phyloP scores from a whole-genome alignment of 2,888 invertebrate genomes.

The Dolomedes plantarius region DNA sequence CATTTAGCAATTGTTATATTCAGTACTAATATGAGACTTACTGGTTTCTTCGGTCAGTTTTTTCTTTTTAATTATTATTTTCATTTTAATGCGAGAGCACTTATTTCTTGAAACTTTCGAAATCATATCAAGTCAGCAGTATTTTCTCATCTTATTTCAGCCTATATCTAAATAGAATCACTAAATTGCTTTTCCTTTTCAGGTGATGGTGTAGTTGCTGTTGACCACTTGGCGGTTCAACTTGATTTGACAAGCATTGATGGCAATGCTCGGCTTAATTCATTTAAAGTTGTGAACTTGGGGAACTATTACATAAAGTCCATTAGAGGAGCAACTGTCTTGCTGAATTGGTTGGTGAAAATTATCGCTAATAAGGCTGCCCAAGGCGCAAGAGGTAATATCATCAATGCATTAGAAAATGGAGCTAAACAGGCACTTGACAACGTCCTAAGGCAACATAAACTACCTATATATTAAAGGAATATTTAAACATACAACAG shows the following conservation, averaged over 20 bases:
- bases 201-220: neutral
- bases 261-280: conserved; percentile 1
- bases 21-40: too few relatives aligned
- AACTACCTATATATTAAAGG: conserved; percentile 11
- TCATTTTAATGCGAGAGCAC: too few relatives aligned
- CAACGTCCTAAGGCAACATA: neutral
- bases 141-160: too few relatives aligned
- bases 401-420: conserved; percentile 1
- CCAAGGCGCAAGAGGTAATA: neutral
- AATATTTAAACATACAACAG: too few relatives aligned
- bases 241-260: neutral
- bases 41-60: too few relatives aligned
- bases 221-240: neutral
- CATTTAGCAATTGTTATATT: too few relatives aligned
- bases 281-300: conserved; percentile 3
- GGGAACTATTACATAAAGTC: neutral
- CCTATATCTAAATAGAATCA: too few relatives aligned
- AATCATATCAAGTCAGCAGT: too few relatives aligned
- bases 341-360: conserved; percentile 18
- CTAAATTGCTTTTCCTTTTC: too few relatives aligned
- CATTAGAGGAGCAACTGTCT: neutral
- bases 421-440: neutral
- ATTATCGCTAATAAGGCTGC: conserved; percentile 16
- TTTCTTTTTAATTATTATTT: too few relatives aligned
- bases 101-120: too few relatives aligned